Evolutionary conservation across 2,113 vertebrate genomes (phyloP).

Genomic region (Grammomys dolichurus): DNA sequence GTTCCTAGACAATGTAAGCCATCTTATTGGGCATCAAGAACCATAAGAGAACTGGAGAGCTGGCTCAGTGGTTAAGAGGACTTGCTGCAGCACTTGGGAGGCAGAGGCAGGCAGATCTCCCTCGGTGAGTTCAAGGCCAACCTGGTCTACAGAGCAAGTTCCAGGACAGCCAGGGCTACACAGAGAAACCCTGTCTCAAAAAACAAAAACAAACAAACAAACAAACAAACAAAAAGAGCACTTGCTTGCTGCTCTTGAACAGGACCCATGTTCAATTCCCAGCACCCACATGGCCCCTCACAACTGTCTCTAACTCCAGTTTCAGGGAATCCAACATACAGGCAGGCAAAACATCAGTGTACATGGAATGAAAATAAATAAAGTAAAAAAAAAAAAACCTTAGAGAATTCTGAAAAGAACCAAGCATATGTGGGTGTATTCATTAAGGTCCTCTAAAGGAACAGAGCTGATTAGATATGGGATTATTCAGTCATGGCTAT

Average conservation of each 20-base stretch:
- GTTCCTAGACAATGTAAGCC: neutral
- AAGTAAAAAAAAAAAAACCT: neutral
- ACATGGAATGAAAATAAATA: neutral
- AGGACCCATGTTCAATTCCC: neutral
- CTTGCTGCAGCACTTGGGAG: neutral
- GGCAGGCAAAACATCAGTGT: neutral
- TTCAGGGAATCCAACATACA: neutral
- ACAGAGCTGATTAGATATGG: neutral
- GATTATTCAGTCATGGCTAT: neutral
- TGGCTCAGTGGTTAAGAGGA: neutral
- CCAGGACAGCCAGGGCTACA: no score
- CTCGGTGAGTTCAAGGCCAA: no score
- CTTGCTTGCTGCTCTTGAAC: neutral
- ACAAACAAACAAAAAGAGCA: neutral
- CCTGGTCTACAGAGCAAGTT: no score
- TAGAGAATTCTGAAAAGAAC: neutral
- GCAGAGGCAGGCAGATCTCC: no score
- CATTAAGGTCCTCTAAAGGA: neutral
- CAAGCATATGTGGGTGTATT: neutral
- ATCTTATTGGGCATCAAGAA: neutral
- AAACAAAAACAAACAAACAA: no score
- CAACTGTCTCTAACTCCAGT: neutral
- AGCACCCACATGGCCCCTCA: neutral
- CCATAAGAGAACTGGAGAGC: neutral
- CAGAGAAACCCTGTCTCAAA: no score